phyloP scores from a whole-genome alignment of 1,140 invertebrate species.

The Lordiphosa stackelbergi region DNA sequence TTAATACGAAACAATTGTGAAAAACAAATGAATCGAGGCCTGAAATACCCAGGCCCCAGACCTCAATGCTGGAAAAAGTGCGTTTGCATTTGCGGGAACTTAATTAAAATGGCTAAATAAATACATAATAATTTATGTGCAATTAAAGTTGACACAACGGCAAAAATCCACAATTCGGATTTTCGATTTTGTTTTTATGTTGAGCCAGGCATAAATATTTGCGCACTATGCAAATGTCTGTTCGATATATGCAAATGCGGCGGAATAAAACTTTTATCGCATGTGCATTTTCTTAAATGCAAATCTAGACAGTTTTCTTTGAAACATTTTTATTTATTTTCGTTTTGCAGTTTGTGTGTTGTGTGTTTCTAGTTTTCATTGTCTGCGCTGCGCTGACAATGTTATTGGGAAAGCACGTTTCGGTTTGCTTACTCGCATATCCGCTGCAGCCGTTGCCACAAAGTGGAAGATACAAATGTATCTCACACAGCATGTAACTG shows the following conservation, averaged over 20 bases:
- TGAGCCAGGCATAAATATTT: constrained; percentile 36
- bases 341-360: constrained; percentile 38
- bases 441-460: constrained; percentile 34
- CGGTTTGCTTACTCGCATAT: constrained; percentile 52
- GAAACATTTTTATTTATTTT: constrained; percentile 72
- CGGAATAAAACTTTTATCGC: constrained; percentile 61
- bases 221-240: constrained; percentile 34
- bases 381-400: constrained; percentile 40
- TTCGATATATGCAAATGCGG: constrained; percentile 64
- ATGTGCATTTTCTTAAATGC: constrained; percentile 68
- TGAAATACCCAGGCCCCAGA: constrained; percentile 9
- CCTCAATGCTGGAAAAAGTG: constrained; percentile 15
- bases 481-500: constrained; percentile 20
- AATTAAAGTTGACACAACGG: constrained; percentile 47
- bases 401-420: constrained; percentile 73
- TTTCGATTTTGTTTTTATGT: constrained; percentile 29
- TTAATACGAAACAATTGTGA: constrained; percentile 64
- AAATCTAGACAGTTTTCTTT: constrained; percentile 75
- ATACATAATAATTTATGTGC: constrained; percentile 57
- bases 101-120: constrained; percentile 54
- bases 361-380: constrained; percentile 57
- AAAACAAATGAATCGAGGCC: constrained; percentile 28
- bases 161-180: constrained; percentile 38
- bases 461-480: constrained; percentile 41
- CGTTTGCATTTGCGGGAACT: constrained; percentile 34